Evolutionary conservation across 2,888 invertebrate genomes (phyloP).

Genomic region (Ophion obscuratus): DNA sequence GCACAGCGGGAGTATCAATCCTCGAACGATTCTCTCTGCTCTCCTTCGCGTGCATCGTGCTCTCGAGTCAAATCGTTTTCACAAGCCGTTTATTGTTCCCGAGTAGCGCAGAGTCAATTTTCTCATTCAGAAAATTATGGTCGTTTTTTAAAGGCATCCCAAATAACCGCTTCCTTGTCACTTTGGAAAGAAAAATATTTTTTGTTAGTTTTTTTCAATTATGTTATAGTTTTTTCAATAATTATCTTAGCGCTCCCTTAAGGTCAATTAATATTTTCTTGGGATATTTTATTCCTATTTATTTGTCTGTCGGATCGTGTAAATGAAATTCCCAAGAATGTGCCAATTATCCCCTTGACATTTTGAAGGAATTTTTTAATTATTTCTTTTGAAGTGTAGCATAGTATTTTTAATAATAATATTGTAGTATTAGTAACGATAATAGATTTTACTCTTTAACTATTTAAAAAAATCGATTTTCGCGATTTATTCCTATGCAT

Average conservation of each 20-base stretch:
- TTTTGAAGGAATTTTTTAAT: too few relatives aligned
- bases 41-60: not conserved
- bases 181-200: not conserved
- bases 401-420: too few relatives aligned
- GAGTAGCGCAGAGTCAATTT: conserved; percentile 37
- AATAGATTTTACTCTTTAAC: too few relatives aligned
- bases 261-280: not conserved
- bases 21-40: conserved; percentile 16
- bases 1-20: conserved; percentile 9
- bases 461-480: too few relatives aligned
- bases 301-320: not conserved
- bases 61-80: conserved; percentile 9
- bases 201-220: not conserved
- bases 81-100: not conserved
- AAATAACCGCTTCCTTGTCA: not conserved
- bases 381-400: too few relatives aligned
- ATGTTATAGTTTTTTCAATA: not conserved
- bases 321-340: not conserved
- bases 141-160: not conserved
- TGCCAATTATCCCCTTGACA: too few relatives aligned
- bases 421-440: too few relatives aligned
- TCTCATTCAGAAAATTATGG: conserved; percentile 21
- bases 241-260: too few relatives aligned
- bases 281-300: not conserved
- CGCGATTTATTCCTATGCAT: too few relatives aligned